Percentiles rank a stretch among this genome's conserved stretches.
These are phyloP conservation scores for Trichopoda pennipes DNA, from an alignment of 2,888 invertebrate species.

Conservation along the genomic window DNA sequence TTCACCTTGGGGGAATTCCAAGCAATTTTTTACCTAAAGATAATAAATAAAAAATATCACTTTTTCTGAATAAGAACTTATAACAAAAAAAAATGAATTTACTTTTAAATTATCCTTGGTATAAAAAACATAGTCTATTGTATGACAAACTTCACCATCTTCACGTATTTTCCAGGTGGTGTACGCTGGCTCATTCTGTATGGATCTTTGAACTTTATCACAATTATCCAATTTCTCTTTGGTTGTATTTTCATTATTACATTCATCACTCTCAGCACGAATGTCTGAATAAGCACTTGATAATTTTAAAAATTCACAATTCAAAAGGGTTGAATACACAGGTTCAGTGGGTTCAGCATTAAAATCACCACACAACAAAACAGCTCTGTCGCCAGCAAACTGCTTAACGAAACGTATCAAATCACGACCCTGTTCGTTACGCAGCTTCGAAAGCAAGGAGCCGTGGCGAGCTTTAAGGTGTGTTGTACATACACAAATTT, in stretches of 20 bases:
- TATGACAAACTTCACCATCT: conserved; percentile 87
- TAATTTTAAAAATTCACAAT: conserved; percentile 80
- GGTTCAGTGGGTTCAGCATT: conserved; percentile 89
- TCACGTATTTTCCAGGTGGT: conserved; percentile 90
- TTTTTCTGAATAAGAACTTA: neutral
- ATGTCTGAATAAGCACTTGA: conserved; percentile 83
- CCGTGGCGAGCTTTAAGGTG: conserved; percentile 88
- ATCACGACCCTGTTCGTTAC: conserved; percentile 88
- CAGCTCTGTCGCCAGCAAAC: conserved; percentile 82
- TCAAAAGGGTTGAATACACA: conserved; percentile 84
- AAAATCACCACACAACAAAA: conserved; percentile 88
- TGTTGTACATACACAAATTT: conserved; percentile 86
- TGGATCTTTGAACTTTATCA: conserved; percentile 75
- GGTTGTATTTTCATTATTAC: conserved; percentile 59
- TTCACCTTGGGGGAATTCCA: conserved; percentile 84
- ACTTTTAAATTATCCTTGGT: conserved; percentile 83
- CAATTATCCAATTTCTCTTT: conserved; percentile 66
- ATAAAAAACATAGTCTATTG: conserved; percentile 89
- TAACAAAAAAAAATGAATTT: conserved; percentile 69
- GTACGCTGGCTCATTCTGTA: conserved; percentile 85
- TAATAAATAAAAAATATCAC: conserved; percentile 9
- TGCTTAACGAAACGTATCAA: conserved; percentile 83
- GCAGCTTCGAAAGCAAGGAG: conserved; percentile 84
- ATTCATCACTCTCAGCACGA: conserved; percentile 72
- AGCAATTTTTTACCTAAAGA: conserved; percentile 78